Percentiles rank a stretch among this genome's conserved stretches.
These are phyloP conservation scores for Falco naumanni DNA, from an alignment of 2,797 vertebrate genomes.

Conservation along the genomic window DNA sequence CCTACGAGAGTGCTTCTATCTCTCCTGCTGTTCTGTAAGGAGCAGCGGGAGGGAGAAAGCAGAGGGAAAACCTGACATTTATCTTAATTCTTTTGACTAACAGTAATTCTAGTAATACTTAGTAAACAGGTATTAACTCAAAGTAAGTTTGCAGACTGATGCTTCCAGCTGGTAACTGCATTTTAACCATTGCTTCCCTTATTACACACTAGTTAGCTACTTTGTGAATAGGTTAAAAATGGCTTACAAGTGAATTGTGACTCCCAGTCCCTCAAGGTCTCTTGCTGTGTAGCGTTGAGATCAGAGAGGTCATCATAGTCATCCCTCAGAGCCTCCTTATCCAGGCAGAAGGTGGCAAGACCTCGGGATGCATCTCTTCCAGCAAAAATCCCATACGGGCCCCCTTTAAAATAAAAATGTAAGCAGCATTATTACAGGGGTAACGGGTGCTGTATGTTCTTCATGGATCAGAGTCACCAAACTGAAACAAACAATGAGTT, in stretches of 20 bases:
- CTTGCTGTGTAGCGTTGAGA: conserved; percentile 89
- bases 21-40: background rate
- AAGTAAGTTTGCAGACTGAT: background rate
- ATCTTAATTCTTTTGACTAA: background rate
- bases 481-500: background rate
- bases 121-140: background rate
- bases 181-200: background rate
- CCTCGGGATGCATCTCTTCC: conserved; percentile 96
- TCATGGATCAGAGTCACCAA: background rate
- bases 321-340: conserved; percentile 92
- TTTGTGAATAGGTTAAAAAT: conserved; percentile 26
- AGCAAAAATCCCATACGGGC: conserved; percentile 95
- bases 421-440: background rate
- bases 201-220: background rate
- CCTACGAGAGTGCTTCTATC: background rate
- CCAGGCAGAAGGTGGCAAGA: conserved; percentile 96
- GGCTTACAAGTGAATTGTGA: conserved; percentile 93
- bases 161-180: background rate
- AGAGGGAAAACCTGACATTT: background rate
- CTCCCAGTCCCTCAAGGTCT: conserved; percentile 95
- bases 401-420: conserved; percentile 82
- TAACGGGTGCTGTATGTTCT: background rate
- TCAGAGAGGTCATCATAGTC: conserved; percentile 94
- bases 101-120: background rate
- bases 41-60: background rate